phyloP scores from a whole-genome alignment of 2,113 vertebrate genomes.

The Clinocottus analis region DNA sequence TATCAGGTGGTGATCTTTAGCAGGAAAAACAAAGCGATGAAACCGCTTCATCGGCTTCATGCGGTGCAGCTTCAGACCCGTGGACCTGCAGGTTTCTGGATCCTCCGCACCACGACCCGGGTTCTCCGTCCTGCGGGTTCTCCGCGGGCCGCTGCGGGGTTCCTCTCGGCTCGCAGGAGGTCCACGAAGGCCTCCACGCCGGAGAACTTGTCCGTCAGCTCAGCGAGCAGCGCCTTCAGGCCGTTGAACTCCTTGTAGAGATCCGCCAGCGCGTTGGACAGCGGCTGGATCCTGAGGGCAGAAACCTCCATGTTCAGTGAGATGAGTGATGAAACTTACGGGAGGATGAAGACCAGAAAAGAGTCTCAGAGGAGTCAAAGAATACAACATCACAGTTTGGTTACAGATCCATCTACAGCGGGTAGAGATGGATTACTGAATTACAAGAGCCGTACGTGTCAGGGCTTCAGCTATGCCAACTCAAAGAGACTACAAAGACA shows the following conservation, averaged over 20 bases:
- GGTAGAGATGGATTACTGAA: not conserved
- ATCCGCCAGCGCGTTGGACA: conserved; percentile 85
- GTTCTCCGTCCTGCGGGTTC: conserved; percentile 59
- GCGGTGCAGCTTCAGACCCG: conserved; percentile 5
- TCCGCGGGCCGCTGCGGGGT: conserved; percentile 10
- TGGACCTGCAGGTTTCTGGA: conserved; percentile 59
- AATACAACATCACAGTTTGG: not conserved
- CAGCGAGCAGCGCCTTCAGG: conserved; percentile 84
- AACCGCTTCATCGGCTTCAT: too few species aligned
- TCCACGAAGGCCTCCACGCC: conserved; percentile 85
- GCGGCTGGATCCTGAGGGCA: conserved; percentile 82
- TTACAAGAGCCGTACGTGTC: too few species aligned
- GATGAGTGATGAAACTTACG: too few species aligned
- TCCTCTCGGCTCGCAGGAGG: conserved; percentile 68
- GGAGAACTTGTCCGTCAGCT: conserved; percentile 83
- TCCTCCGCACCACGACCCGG: conserved; percentile 69
- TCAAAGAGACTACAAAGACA: not conserved
- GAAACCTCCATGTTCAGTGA: not conserved
- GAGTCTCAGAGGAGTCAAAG: not conserved
- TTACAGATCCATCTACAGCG: not conserved
- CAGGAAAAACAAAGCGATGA: too few species aligned
- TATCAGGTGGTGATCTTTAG: too few species aligned
- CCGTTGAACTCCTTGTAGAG: conserved; percentile 87
- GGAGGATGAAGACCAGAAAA: not conserved
- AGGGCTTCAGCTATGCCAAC: too few species aligned